phyloP scores from a whole-genome alignment of 2,113 vertebrate genomes.

The Pollachius pollachius region DNA sequence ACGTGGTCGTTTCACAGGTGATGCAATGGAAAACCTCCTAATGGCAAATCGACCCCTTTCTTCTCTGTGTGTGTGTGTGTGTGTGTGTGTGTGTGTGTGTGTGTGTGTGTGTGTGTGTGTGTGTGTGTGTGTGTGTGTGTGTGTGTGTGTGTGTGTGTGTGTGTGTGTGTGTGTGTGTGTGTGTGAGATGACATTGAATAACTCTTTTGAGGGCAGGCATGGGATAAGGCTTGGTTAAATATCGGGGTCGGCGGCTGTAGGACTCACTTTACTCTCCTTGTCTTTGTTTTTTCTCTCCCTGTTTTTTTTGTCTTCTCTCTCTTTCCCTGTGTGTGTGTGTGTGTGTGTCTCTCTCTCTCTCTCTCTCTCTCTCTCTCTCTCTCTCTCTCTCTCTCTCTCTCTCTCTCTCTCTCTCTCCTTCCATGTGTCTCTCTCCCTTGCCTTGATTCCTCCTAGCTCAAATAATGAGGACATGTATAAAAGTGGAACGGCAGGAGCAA shows the following conservation, averaged over 20 bases:
- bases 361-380: background rate
- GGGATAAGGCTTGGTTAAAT: background rate
- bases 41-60: too few species aligned
- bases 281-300: background rate
- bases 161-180: slow-evolving; percentile 2
- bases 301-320: background rate
- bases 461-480: background rate
- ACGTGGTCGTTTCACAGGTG: too few species aligned
- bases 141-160: slow-evolving; percentile 1
- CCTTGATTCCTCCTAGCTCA: background rate
- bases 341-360: background rate
- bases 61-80: background rate
- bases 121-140: slow-evolving; percentile 2
- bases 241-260: background rate
- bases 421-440: too few species aligned
- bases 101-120: slow-evolving; percentile 2
- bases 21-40: too few species aligned
- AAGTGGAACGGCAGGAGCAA: background rate
- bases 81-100: slow-evolving; percentile 1
- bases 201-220: background rate
- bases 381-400: background rate
- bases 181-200: background rate
- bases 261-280: background rate
- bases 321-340: background rate
- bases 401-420: background rate